Conservation (phyloP, 1,140 invertebrate genomes). For the Chrysopa pallens region DNA sequence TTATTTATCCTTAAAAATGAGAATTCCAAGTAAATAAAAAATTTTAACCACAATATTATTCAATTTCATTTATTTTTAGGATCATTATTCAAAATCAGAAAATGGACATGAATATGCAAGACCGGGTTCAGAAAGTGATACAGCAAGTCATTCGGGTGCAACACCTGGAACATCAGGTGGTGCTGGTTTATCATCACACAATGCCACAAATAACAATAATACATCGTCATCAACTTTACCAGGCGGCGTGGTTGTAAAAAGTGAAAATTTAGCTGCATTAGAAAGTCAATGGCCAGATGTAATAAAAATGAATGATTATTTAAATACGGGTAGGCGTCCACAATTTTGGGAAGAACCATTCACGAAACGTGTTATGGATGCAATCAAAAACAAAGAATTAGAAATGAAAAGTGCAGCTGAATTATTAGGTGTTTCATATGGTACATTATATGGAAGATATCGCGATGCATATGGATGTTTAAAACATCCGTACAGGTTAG, state of each 20-base stretch:
- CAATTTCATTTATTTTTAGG: not conserved
- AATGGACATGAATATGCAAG: not conserved
- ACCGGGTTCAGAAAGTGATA: too few species aligned
- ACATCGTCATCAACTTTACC: constrained; percentile 1
- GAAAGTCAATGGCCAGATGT: constrained; percentile 53
- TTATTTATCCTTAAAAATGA: too few species aligned
- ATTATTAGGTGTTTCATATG: constrained; percentile 72
- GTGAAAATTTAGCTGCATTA: constrained; percentile 7
- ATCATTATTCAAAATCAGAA: not conserved
- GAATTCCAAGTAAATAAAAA: too few species aligned
- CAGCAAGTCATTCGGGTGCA: constrained; percentile 1
- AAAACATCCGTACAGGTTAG: constrained; percentile 58
- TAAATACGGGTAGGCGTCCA: constrained; percentile 64
- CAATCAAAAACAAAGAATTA: constrained; percentile 72
- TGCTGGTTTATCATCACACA: constrained; percentile 17
- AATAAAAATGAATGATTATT: constrained; percentile 74
- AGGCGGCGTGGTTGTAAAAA: not conserved
- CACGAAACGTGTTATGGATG: constrained; percentile 67
- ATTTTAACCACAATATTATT: not conserved
- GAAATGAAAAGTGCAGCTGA: constrained; percentile 88
- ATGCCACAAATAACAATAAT: constrained; percentile 22
- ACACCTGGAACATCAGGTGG: constrained; percentile 17
- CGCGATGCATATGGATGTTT: constrained; percentile 74
- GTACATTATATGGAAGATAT: constrained; percentile 73
- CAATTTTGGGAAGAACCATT: constrained; percentile 84